Evolutionary conservation across 1,140 invertebrate species (phyloP), one percentile per base, ranked within the genome.

Genomic region (Drosophila parvula): DNA sequence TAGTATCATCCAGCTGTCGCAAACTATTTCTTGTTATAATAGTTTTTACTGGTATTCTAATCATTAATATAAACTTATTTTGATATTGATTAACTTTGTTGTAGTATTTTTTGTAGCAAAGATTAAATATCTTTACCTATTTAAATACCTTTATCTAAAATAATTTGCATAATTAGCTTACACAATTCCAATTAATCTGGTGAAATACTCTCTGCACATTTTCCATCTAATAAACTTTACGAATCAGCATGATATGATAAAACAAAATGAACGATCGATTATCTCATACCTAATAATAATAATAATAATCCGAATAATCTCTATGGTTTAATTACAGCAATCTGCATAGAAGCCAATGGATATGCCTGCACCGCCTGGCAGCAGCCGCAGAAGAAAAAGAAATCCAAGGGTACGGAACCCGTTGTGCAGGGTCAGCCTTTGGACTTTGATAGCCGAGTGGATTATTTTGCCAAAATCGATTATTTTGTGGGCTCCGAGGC

Each of bases 401-500:
- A 80, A 48, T 28, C 51, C 8, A 84, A 70, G 28, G 58, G 78
- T 18, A 28, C 48, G 10, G 1, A 59, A 0, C 34, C 16, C 44
- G 14, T 59, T 41, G 41, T 44, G n/a, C 43, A 43, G 14, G 63
- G 58, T 27, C 68, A 67, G 22, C 58, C 48, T 0, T 30, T 80
- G 18, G 41, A 53, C 30, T 79, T 74, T 56, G 82, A 74, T 30
- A 58, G 81, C 41, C 79, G 90, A 4, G 78, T 88, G 41, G 90
- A 91, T 62, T 91, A 90, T 74, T 71, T 91, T 41, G 83, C 84
- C 3, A 91, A 80, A 53, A 78, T 79, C 12, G 90, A 90, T 45
- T 91, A 90, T 51, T 91, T 91, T 45, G 50, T 91, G 7, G 90
- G 90, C n/a, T 91, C 90, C 3, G 88, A 91, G 45, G 68, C 51